Conservation (phyloP, 1,140 invertebrate genomes). For the Rhynchophorus ferrugineus region DNA sequence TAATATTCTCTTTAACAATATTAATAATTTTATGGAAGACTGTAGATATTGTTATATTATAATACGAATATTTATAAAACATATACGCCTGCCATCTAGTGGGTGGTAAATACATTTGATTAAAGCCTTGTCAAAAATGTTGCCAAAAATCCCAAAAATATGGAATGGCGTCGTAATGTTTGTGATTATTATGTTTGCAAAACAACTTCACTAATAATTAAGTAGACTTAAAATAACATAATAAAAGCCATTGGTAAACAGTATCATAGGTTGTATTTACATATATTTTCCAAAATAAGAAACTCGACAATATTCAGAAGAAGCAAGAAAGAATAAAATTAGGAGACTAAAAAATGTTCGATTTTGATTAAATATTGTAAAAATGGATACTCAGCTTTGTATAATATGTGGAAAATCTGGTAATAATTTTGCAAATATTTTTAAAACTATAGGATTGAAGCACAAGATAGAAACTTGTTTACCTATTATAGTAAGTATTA, state of each 20-base stretch:
- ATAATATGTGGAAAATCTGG: conserved; percentile 34
- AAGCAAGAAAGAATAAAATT: too few relatives aligned
- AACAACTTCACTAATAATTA: neutral
- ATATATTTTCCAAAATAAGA: too few relatives aligned
- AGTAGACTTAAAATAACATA: neutral
- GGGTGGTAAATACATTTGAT: neutral
- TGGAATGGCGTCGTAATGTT: conserved; percentile 25
- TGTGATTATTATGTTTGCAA: conserved; percentile 17
- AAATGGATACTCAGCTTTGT: conserved; percentile 36
- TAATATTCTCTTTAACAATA: too few relatives aligned
- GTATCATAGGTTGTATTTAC: too few relatives aligned
- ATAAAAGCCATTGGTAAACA: neutral
- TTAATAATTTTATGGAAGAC: too few relatives aligned
- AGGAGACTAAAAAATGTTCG: too few relatives aligned
- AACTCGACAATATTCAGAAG: too few relatives aligned
- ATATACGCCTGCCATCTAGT: conserved; percentile 6
- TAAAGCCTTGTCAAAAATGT: neutral
- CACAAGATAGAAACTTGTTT: conserved; percentile 40
- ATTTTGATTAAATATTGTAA: too few relatives aligned
- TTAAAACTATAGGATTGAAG: conserved; percentile 37
- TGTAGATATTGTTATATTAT: too few relatives aligned
- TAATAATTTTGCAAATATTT: conserved; percentile 31
- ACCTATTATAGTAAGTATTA: conserved; percentile 36
- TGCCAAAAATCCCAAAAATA: conserved; percentile 14
- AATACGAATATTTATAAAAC: too few relatives aligned